phyloP scores from a whole-genome alignment of 2,888 invertebrate genomes.

The Phortica magna region DNA sequence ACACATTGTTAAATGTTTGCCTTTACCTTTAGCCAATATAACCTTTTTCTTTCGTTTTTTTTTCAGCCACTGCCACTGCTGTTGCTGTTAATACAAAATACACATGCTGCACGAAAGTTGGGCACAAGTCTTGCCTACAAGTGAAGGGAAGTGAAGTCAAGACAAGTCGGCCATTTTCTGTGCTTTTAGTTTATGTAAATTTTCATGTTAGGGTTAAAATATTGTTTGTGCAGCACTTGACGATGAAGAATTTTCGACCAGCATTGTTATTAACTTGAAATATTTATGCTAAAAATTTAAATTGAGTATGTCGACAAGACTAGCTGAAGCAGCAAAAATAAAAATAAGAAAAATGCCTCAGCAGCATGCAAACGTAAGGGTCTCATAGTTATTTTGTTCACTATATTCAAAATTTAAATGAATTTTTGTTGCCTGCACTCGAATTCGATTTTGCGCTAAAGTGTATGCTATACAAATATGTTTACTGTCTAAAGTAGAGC shows the following conservation, averaged over 20 bases:
- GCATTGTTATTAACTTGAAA: slow-evolving; percentile 61
- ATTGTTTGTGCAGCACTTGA: slow-evolving; percentile 52
- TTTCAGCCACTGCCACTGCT: not conserved
- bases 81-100: not conserved
- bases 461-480: not conserved
- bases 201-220: slow-evolving; percentile 36
- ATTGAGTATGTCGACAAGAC: not conserved
- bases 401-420: not conserved
- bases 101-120: not conserved
- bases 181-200: slow-evolving; percentile 62
- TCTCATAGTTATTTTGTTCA: not conserved
- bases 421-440: not conserved
- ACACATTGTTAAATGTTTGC: not conserved
- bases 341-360: too few relatives aligned
- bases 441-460: not conserved
- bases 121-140: not conserved
- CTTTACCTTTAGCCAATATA: slow-evolving; percentile 7
- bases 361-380: too few relatives aligned
- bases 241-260: slow-evolving; percentile 49
- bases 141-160: not conserved
- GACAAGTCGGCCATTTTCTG: not conserved
- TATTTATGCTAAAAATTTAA: slow-evolving; percentile 53
- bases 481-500: slow-evolving; percentile 54
- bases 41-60: not conserved
- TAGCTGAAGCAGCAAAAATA: not conserved